Evolutionary conservation across 2,888 invertebrate genomes (phyloP).

Genomic region (Pedicia rivosa): DNA sequence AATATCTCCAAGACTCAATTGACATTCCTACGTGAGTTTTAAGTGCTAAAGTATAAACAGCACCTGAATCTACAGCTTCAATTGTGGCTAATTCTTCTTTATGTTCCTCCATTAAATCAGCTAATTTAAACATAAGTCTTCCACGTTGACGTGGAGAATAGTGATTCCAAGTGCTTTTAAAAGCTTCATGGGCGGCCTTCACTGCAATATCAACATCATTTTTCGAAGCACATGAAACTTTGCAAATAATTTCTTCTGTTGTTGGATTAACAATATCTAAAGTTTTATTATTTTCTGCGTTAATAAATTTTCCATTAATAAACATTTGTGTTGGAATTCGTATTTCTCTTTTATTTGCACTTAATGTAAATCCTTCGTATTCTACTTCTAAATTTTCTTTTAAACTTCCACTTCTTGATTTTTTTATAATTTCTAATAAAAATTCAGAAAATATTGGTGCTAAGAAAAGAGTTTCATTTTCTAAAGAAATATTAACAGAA

Average conservation of each 20-base stretch:
- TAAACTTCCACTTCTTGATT: conserved; percentile 43
- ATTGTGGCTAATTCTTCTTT: conserved; percentile 91
- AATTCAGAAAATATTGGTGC: conserved; percentile 79
- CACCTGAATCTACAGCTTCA: conserved; percentile 86
- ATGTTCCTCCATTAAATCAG: conserved; percentile 88
- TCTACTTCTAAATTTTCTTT: conserved; percentile 14
- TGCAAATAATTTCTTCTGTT: conserved; percentile 64
- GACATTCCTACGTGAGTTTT: conserved; percentile 98
- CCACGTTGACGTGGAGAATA: conserved; percentile 88
- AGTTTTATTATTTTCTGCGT: conserved; percentile 50
- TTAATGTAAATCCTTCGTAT: conserved; percentile 59
- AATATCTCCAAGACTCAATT: conserved; percentile 91
- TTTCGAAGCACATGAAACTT: conserved; percentile 53
- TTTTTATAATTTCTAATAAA: conserved; percentile 45
- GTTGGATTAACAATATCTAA: conserved; percentile 66
- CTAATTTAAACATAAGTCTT: conserved; percentile 65
- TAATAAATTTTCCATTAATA: conserved; percentile 77
- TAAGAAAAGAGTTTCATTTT: conserved; percentile 88
- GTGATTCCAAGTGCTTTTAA: conserved; percentile 87
- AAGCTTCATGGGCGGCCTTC: conserved; percentile 71
- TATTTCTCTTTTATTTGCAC: conserved; percentile 70
- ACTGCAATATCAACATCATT: conserved; percentile 82
- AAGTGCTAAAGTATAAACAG: conserved; percentile 88
- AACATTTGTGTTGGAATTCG: conserved; percentile 82
- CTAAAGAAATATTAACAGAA: conserved; percentile 53